Percentiles rank a stretch among this genome's conserved stretches.
phyloP scores from a whole-genome alignment of 2,888 invertebrate genomes.

The Apodemia mormo region DNA sequence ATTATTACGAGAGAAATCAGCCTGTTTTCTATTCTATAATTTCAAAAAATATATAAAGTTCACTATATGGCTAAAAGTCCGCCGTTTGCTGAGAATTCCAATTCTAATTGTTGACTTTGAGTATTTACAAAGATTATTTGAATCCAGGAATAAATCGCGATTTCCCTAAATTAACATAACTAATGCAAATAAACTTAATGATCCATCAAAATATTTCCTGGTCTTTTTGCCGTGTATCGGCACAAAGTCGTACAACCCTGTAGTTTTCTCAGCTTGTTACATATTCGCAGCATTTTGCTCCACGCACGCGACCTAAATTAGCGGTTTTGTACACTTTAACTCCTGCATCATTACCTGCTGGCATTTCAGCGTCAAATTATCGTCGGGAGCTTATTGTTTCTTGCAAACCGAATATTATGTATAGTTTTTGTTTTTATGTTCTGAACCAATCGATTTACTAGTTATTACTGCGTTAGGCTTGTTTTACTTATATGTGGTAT shows the following conservation, averaged over 20 bases:
- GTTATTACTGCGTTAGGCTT: background rate
- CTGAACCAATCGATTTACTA: background rate
- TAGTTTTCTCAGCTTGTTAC: background rate
- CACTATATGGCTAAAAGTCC: too few species aligned
- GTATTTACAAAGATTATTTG: too few species aligned
- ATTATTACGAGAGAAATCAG: too few species aligned
- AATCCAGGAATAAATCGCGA: too few species aligned
- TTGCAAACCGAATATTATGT: conserved; percentile 13
- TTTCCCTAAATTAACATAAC: too few species aligned
- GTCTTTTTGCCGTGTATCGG: background rate
- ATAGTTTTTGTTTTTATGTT: background rate
- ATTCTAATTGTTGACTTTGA: too few species aligned
- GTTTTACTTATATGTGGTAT: background rate
- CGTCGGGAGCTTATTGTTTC: background rate
- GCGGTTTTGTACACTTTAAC: background rate
- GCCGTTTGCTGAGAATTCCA: too few species aligned
- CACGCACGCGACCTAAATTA: conserved; percentile 4
- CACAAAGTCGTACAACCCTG: background rate
- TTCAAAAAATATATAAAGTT: too few species aligned
- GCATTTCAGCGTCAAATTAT: conserved; percentile 12
- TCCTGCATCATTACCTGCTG: conserved; percentile 2
- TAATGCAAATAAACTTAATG: too few species aligned
- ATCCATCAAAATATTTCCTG: background rate
- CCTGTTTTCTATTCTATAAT: too few species aligned
- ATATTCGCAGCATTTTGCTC: background rate